phyloP scores from a whole-genome alignment of 2,113 vertebrate genomes.

The Lagenorhynchus albirostris region DNA sequence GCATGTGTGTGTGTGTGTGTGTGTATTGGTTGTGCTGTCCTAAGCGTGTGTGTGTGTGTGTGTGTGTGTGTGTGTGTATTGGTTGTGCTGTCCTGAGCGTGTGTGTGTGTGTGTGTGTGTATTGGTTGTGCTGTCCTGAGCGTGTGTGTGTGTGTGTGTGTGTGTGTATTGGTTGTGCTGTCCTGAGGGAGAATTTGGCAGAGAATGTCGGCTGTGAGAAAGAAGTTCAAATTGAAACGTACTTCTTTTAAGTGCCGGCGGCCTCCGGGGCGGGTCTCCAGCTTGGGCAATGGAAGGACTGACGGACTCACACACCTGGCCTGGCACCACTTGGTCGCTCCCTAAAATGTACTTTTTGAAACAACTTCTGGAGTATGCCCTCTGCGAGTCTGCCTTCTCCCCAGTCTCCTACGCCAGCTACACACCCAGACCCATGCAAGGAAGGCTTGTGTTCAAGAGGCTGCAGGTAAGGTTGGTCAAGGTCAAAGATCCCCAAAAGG shows the following conservation, averaged over 20 bases:
- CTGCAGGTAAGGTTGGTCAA: neutral
- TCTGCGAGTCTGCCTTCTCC: neutral
- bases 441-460: neutral
- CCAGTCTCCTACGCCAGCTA: too few species aligned
- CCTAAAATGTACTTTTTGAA: neutral
- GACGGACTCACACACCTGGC: neutral
- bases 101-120: neutral
- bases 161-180: neutral
- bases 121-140: too few species aligned
- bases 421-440: too few species aligned
- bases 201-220: neutral
- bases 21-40: too few species aligned
- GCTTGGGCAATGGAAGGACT: neutral
- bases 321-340: neutral
- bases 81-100: neutral
- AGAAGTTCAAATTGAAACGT: neutral
- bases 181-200: neutral
- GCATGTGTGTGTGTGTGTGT: neutral
- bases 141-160: neutral
- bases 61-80: too few species aligned
- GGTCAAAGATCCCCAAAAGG: neutral
- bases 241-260: neutral
- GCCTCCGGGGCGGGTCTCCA: neutral
- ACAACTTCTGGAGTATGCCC: neutral
- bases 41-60: too few species aligned